phyloP scores from a whole-genome alignment of 1,140 invertebrate genomes.

The Papilio machaon region DNA sequence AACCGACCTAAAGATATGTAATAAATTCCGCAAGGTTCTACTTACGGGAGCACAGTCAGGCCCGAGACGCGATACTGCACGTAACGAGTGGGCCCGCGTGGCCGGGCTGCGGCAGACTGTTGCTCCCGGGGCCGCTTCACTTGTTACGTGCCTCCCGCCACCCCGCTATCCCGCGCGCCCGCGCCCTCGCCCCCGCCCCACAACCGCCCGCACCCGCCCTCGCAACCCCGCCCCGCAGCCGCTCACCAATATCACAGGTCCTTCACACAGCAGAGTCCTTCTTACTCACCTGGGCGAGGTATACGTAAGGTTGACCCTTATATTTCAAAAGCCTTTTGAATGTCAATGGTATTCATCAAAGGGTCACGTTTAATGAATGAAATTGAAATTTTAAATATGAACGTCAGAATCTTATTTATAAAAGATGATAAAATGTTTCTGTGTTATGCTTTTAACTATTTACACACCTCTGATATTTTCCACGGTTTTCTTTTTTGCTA shows the following conservation, averaged over 20 bases:
- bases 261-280: conserved; percentile 74
- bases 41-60: conserved; percentile 67
- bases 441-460: not conserved
- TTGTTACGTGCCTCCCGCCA: conserved; percentile 78
- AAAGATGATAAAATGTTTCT: not conserved
- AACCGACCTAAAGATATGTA: conserved; percentile 54
- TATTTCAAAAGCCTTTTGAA: conserved; percentile 45
- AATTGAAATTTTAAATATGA: conserved; percentile 29
- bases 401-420: not conserved
- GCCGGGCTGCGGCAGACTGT: conserved; percentile 80
- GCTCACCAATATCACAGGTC: conserved; percentile 73
- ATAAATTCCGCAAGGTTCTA: conserved; percentile 60
- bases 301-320: conserved; percentile 46
- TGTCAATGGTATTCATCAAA: conserved; percentile 43
- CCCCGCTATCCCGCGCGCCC: conserved; percentile 60
- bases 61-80: conserved; percentile 57
- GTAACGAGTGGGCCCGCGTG: conserved; percentile 70
- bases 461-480: not conserved
- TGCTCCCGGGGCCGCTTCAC: conserved; percentile 79
- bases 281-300: conserved; percentile 52
- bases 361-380: conserved; percentile 39
- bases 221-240: conserved; percentile 66
- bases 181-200: conserved; percentile 44
- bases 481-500: not conserved
- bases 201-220: conserved; percentile 53